phyloP scores from a whole-genome alignment of 2,888 invertebrate species.

The Pandemis heparana region DNA sequence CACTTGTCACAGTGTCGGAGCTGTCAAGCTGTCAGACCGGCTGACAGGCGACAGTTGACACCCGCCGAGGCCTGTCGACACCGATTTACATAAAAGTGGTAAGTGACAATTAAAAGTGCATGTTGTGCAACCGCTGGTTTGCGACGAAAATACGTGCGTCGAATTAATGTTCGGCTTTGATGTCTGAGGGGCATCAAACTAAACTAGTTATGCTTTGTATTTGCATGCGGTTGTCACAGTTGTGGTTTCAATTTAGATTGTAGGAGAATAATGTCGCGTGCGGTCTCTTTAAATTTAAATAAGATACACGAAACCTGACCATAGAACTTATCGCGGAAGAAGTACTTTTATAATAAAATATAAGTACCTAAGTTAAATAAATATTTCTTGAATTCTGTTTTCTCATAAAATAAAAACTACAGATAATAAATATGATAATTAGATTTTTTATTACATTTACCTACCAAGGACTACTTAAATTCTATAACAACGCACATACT shows the following conservation, averaged over 20 bases:
- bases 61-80: constrained; percentile 60
- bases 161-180: constrained; percentile 24
- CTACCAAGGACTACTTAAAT: too few species aligned
- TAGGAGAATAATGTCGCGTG: neutral
- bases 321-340: too few species aligned
- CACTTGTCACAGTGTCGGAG: constrained; percentile 64
- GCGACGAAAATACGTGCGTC: constrained; percentile 24
- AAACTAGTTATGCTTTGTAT: constrained; percentile 6
- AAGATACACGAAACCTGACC: too few species aligned
- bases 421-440: too few species aligned
- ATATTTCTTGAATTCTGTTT: too few species aligned
- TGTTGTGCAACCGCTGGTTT: constrained; percentile 52
- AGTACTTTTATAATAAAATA: too few species aligned
- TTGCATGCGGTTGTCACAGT: constrained; percentile 1
- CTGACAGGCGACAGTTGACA: constrained; percentile 60
- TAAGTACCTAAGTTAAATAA: too few species aligned
- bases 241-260: neutral
- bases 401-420: too few species aligned
- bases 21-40: constrained; percentile 65
- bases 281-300: neutral
- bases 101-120: constrained; percentile 73
- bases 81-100: constrained; percentile 79
- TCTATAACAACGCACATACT: too few species aligned
- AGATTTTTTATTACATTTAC: too few species aligned
- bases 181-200: constrained; percentile 1